Base-by-base conservation (phyloP, 2,888 invertebrate species). In the Drosophila monieri region DNA sequence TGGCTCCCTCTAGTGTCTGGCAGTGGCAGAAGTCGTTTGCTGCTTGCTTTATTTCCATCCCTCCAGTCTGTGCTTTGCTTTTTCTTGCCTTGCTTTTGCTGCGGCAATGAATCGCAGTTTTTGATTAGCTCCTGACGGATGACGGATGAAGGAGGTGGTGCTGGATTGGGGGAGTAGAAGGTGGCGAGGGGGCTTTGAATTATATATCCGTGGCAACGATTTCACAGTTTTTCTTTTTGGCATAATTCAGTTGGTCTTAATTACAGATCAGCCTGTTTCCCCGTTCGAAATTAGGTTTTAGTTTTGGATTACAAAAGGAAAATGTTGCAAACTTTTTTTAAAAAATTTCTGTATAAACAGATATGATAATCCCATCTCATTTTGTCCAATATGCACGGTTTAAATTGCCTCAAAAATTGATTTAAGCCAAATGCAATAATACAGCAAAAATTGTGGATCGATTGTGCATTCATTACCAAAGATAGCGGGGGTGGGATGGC, bases 31-130 rank as follows among this genome's bases (percentile, higher is more conserved):
- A 57, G 65, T 73, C 65, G 65, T 56, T 73, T 62, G 70, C 64
- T 72, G 44, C 71, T 72, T 70, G 73, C 46, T 64, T 61, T 61
- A 61, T 43, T 61, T 61, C 62, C 23, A 18, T n/a, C 46, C 48
- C 64, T 35, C 5, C 32, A 43, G 46, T 14, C 48, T 41, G 15
- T 12, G 47, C n/a, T 18, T 25, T 18, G 14, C 37, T 23, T 14
- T 15, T 39, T 23, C 61, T 62, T 49, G 47, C 49, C 39, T 51
- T 41, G 41, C 64, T 53, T 73, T 64, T 69, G 41, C 52, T 48
- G 67, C 62, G 66, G 72, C 74, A 74, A 85, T 81, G 81, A 85
- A 85, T 78, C 78, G 79, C 88, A 80, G 67, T 78, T 87, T 87
- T 87, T 81, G 81, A 81, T 81, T 85, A 81, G 76, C 77, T 64